A percentile compares a stretch with the other conserved stretches of the same genome.
Evolutionary conservation across 1,140 invertebrate species (phyloP).

Genomic region (Ruditapes philippinarum): DNA sequence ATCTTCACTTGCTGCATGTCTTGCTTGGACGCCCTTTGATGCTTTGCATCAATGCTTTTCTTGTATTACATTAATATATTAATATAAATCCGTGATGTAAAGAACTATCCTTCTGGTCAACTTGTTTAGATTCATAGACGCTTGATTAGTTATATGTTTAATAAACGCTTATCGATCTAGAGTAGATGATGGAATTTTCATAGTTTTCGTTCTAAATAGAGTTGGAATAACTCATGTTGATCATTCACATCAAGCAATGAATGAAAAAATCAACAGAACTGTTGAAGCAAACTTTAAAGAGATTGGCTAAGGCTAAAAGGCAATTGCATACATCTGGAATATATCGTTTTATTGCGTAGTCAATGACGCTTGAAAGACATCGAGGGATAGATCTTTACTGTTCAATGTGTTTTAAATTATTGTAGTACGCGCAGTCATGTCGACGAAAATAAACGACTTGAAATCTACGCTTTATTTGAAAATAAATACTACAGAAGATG

Average conservation of each 20-base stretch:
- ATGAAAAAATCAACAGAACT: no score
- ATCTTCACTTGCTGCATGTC: no score
- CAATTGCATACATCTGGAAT: no score
- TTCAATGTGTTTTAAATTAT: not conserved
- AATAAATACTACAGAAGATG: slow-evolving; percentile 58
- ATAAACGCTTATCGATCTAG: not conserved
- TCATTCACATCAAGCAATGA: no score
- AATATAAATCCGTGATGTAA: not conserved
- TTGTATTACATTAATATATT: no score
- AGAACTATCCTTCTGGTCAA: not conserved
- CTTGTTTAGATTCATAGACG: not conserved
- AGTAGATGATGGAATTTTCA: no score
- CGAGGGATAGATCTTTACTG: not conserved
- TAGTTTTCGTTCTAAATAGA: no score
- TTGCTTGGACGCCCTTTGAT: no score
- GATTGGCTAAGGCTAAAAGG: no score
- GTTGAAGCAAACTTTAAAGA: not conserved
- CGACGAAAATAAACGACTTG: not conserved
- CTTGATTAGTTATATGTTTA: not conserved
- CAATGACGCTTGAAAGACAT: not conserved
- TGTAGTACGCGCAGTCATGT: no score
- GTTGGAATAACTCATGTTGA: no score
- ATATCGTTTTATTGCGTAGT: slow-evolving; percentile 8
- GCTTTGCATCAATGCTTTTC: no score
- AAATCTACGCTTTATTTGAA: slow-evolving; percentile 36